Base-by-base conservation (phyloP, 1,140 invertebrate species). In the Zeugodacus cucurbitae region DNA sequence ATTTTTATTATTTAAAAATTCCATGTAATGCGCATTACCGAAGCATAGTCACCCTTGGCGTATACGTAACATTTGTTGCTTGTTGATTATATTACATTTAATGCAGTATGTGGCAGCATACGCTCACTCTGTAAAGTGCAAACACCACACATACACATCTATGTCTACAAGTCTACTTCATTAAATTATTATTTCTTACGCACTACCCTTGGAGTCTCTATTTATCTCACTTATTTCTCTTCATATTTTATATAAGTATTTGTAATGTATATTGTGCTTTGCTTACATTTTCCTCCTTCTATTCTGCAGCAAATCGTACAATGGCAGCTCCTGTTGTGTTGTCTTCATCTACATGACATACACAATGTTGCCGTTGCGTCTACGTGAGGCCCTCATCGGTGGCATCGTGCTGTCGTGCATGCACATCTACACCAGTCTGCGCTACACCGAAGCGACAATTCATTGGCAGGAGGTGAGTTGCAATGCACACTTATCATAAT, bases 281-380 rank as follows among this genome's bases (percentile, higher is more conserved):
- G 3, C n/a, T n/a, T 48, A n/a, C 11, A 44, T 26, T 26, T 44
- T 17, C 11, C n/a, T n/a, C 41, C 8, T 41, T 82, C 41, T 82
- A 29, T 34, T 70, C 11, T 78, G 62, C 89, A 93, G 92, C 88
- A 93, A 93, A 90, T 92, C 92, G 57, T 93, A 93, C 85, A 93
- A 93, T 89, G 92, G 92, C 87, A 93, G 91, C 89, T 90, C 90
- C 58, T 93, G 93, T 88, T 91, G 91, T 90, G 90, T 93, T 20
- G 95, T 98, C 88, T 98, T 97, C 94, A 96, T 97, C 70, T 99
- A 98, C 94, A 95, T 98, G 94, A 96, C 96, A 41, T 98, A 98
- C 91, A 97, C 97, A 1, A 95, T 98, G 89, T 95, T 99, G 88
- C 98, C 98, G 2, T 95, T 98, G 59, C 95, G 96, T 85, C 95